These are phyloP conservation scores for Drosophila erecta DNA, from an alignment of 1,140 invertebrate species.

Conservation along the genomic window DNA sequence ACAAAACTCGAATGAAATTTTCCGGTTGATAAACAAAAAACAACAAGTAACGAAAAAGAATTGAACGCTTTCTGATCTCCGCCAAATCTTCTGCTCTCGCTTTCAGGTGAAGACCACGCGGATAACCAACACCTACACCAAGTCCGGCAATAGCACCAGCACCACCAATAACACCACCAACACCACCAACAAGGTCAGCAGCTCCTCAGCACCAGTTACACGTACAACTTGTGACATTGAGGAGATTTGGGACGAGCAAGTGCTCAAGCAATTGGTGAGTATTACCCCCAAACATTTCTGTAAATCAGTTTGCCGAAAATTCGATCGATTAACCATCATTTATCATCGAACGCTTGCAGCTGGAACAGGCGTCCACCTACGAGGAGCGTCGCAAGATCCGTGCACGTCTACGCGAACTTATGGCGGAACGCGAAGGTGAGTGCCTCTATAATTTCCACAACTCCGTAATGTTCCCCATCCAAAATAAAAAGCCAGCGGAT, in stretches of 20 bases:
- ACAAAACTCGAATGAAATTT: constrained; percentile 33
- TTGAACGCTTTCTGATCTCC: constrained; percentile 5
- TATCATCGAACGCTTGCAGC: constrained; percentile 85
- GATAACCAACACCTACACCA: constrained; percentile 80
- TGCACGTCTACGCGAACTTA: constrained; percentile 90
- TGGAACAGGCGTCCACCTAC: constrained; percentile 94
- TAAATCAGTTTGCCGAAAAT: constrained; percentile 32
- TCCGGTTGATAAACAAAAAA: constrained; percentile 76
- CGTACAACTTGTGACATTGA: constrained; percentile 87
- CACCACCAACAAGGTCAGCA: constrained; percentile 45
- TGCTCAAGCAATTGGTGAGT: constrained; percentile 89
- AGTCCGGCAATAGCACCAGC: constrained; percentile 46
- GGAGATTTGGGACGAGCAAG: constrained; percentile 90
- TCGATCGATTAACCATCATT: constrained; percentile 3
- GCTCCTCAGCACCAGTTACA: constrained; percentile 84
- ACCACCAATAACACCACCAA: neutral
- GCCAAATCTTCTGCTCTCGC: constrained; percentile 21
- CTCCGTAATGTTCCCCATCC: neutral
- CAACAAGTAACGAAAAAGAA: neutral
- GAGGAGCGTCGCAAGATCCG: constrained; percentile 93
- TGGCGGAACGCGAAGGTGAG: constrained; percentile 92
- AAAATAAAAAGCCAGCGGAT: constrained; percentile 9
- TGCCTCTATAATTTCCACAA: neutral
- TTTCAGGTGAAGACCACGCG: constrained; percentile 86
- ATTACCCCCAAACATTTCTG: neutral